Evolutionary conservation across 2,797 vertebrate species (phyloP), one percentile per base, ranked within the genome.

Genomic region (Parambassis ranga): DNA sequence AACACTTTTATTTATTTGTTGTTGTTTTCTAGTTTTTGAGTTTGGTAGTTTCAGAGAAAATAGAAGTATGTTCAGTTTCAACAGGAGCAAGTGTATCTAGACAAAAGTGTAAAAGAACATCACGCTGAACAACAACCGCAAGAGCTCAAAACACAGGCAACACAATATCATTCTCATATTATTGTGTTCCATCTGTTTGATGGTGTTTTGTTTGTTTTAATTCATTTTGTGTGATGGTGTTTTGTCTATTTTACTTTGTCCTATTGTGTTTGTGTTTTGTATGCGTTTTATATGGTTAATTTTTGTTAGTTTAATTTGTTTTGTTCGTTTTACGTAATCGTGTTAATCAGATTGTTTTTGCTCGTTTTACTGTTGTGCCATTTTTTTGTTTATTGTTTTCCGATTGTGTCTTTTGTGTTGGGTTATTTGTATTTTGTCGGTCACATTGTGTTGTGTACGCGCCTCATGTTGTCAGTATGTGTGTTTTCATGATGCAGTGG

Each of bases 1-100:
- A 67, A 70, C 10, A 44, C 67, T 77, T 71, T 41, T 61, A 47
- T 64, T 66, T 39, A 18, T 36, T 55, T 46, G 6, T 59, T 59
- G 44, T 13, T 16, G 0, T 35, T 23, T 65, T 75, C 39, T 31
- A 35, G 13, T 44, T 41, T 66, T 68, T 63, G 5, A 56, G 16
- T 52, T 43, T 2, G 47, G 28, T 43, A 15, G 47, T 58, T 57
- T 44, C n/a, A n/a, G n/a, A n/a, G 27, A 60, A 52, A 51, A 0
- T 13, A 6, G 32, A 58, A 43, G 5, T n/a, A n/a, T n/a, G n/a
- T n/a, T n/a, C n/a, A n/a, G 9, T 43, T 51, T 56, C 15, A 56
- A 24, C 5, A 33, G 13, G 6, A 51, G 8, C 32, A 48, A 7
- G 11, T 24, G 7, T n/a, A 15, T 16, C 6, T 4, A 30, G 5